Percentiles rank a stretch among this genome's conserved stretches.
These are phyloP conservation scores for Macquaria ambigua DNA, from an alignment of 2,113 vertebrate species.

Conservation along the genomic window DNA sequence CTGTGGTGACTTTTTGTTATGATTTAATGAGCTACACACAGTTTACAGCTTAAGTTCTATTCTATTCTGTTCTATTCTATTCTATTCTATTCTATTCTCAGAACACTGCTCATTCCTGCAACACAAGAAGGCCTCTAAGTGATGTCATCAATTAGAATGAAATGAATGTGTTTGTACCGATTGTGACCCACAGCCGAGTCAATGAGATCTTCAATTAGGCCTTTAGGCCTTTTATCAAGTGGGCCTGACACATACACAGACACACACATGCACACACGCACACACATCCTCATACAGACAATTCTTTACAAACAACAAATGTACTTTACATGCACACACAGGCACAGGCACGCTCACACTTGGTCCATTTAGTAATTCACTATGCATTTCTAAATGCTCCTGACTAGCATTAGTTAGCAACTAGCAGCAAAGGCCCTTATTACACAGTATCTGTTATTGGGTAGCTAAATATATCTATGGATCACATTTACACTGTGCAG, in stretches of 20 bases:
- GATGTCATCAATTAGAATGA: conserved; percentile 61
- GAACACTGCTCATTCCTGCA: neutral
- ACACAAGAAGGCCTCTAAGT: conserved; percentile 15
- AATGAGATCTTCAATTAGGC: conserved; percentile 67
- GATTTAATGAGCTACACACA: conserved; percentile 7
- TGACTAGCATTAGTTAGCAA: conserved; percentile 17
- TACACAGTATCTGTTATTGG: conserved; percentile 39
- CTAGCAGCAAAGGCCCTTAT: conserved; percentile 19
- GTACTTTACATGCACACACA: conserved; percentile 1
- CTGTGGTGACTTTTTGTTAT: neutral
- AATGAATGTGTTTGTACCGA: conserved; percentile 59
- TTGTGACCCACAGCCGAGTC: conserved; percentile 57
- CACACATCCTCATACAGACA: neutral
- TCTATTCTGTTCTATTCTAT: neutral
- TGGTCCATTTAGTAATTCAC: neutral
- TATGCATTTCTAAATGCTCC: conserved; percentile 33
- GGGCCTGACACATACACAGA: conserved; percentile 19
- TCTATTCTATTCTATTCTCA: neutral
- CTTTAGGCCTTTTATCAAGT: conserved; percentile 58
- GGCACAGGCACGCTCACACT: neutral
- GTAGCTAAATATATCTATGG: conserved; percentile 46
- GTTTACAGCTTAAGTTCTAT: neutral
- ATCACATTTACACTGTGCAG: conserved; percentile 40
- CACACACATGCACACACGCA: conserved; percentile 21
- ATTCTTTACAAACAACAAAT: neutral